These are phyloP conservation scores for Euspilapteryx auroguttella DNA, from an alignment of 2,888 invertebrate genomes.

Conservation along the genomic window DNA sequence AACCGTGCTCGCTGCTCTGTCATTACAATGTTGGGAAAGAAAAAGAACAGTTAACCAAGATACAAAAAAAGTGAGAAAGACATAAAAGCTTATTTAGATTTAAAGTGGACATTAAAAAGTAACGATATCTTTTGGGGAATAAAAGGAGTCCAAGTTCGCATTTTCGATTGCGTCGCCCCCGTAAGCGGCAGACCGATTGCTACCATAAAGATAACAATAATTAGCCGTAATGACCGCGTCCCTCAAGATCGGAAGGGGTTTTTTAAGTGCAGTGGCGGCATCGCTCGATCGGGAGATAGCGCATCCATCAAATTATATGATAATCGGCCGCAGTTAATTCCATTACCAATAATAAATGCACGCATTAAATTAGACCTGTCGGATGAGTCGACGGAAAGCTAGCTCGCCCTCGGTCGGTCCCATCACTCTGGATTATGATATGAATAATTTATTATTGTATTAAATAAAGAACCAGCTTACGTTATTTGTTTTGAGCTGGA, in stretches of 20 bases:
- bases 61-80: slow-evolving; percentile 3
- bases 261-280: slow-evolving; percentile 35
- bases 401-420: slow-evolving; percentile 29
- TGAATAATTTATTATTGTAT: slow-evolving; percentile 60
- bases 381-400: slow-evolving; percentile 51
- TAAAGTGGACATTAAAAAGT: slow-evolving; percentile 3
- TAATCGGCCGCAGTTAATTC: slow-evolving; percentile 59
- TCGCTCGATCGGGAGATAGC: slow-evolving; percentile 44
- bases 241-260: slow-evolving; percentile 25
- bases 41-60: slow-evolving; percentile 11
- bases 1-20: slow-evolving; percentile 30
- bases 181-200: slow-evolving; percentile 44
- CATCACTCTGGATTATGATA: slow-evolving; percentile 55
- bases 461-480: no score
- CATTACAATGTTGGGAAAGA: slow-evolving; percentile 31
- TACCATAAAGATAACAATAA: slow-evolving; percentile 57
- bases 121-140: slow-evolving; percentile 6
- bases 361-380: slow-evolving; percentile 58
- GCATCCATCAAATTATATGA: slow-evolving; percentile 60
- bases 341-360: slow-evolving; percentile 61
- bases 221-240: slow-evolving; percentile 51
- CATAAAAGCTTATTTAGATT: slow-evolving; percentile 3
- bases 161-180: no score
- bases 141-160: slow-evolving; percentile 40
- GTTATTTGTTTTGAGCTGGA: no score